Percentiles rank a stretch among this genome's conserved stretches.
These are phyloP conservation scores for Patagioenas fasciata DNA, from an alignment of 2,113 vertebrate genomes.

Conservation along the genomic window DNA sequence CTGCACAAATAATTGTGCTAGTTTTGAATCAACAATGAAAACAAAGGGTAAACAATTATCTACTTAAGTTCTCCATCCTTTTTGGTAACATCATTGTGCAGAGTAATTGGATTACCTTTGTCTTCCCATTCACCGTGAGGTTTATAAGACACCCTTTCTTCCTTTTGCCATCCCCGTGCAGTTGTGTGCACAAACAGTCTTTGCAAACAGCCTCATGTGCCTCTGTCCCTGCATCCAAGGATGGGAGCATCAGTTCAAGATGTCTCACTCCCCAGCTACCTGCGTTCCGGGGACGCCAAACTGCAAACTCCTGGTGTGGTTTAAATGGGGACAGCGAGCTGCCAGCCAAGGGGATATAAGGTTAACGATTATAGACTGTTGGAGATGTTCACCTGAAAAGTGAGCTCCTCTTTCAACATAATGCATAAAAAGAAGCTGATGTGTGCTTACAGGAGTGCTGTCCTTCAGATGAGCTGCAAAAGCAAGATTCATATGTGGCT, in stretches of 20 bases:
- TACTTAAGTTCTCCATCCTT: conserved; percentile 40
- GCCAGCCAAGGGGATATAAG: background rate
- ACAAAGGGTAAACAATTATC: conserved; percentile 47
- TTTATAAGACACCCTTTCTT: conserved; percentile 21
- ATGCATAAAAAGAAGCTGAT: background rate
- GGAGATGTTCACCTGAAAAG: background rate
- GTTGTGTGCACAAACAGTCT: rapidly evolving
- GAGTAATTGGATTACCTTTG: conserved; percentile 4
- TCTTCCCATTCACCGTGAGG: background rate
- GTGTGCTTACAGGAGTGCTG: background rate
- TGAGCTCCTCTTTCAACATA: too few species aligned
- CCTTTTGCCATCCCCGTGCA: background rate
- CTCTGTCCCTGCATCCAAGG: background rate
- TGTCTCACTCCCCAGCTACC: background rate
- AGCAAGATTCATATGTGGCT: rapidly evolving
- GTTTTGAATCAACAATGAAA: conserved; percentile 42
- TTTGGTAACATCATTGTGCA: background rate
- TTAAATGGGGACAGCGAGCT: background rate
- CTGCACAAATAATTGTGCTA: conserved; percentile 49
- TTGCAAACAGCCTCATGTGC: background rate
- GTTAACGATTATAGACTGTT: background rate
- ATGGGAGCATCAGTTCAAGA: background rate
- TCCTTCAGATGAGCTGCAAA: background rate
- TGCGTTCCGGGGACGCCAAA: background rate
- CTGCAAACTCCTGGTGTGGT: background rate